These are phyloP conservation scores for Mylabris sibirica DNA, from an alignment of 2,888 invertebrate species.

Conservation along the genomic window DNA sequence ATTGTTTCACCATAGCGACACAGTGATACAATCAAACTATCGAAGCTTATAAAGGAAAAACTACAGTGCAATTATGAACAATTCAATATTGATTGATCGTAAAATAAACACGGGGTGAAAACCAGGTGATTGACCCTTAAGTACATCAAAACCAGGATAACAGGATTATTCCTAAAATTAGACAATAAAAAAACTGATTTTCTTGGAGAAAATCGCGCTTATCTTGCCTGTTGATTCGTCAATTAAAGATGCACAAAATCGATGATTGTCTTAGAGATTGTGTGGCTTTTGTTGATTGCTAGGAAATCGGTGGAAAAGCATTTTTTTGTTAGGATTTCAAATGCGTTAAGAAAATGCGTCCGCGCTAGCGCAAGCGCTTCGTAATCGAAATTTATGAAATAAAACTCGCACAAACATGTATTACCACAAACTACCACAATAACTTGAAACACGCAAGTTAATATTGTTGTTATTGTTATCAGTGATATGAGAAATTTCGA, in stretches of 20 bases:
- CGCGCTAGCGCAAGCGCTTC: conserved; percentile 8
- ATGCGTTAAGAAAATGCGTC: background rate
- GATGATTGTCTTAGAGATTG: too few species aligned
- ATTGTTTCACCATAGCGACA: background rate
- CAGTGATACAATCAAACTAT: background rate
- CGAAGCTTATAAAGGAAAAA: background rate
- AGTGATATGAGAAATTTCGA: background rate
- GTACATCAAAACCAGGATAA: background rate
- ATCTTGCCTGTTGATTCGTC: too few species aligned
- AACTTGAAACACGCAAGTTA: background rate
- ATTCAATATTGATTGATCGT: background rate
- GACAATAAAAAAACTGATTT: too few species aligned
- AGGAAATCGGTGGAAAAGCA: background rate
- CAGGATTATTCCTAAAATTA: background rate
- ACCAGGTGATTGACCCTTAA: background rate
- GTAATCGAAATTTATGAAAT: background rate
- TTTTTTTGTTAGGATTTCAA: background rate
- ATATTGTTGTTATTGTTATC: background rate
- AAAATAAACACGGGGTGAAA: too few species aligned
- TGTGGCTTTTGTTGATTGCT: too few species aligned
- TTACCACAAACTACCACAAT: conserved; percentile 3
- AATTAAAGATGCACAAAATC: too few species aligned
- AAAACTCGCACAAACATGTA: background rate
- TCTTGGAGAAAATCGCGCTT: too few species aligned
- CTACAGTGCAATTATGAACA: background rate